Base-by-base conservation (phyloP, 1,140 invertebrate genomes). In the Zaprionus ghesquierei region DNA sequence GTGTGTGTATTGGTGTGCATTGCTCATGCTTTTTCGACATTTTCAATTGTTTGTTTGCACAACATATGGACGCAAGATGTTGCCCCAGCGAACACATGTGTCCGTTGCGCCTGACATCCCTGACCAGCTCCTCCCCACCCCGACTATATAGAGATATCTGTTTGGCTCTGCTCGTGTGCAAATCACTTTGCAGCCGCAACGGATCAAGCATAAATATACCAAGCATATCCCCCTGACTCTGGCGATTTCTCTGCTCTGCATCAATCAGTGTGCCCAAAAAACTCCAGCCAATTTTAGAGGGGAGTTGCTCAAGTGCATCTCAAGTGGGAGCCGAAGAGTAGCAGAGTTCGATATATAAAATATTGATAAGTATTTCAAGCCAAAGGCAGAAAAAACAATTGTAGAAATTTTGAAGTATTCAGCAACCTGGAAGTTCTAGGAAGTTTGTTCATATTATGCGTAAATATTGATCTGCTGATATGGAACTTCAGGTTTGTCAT, bases 21-120 rank as follows among this genome's bases (percentile, higher is more conserved):
- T 27, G 15, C 18, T 62, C 53, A n/a, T 38, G 55, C 13, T 18
- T 20, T 53, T 64, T 44, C 44, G 65, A 66, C 41, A 59, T 66
- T 78, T 70, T 85, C 80, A 77, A 86, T 79, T 81, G 81, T 86
- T 86, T 86, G 82, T 89, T 82, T 86, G 69, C 62, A 63, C 79
- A 86, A 82, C 82, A 86, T 86, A 82, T 86, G 82, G 82, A 69
- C 75, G 72, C 82, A 86, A 86, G 75, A 86, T 86, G 82, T 86
- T 86, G 73, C 79, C 79, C 69, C 60, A 59, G 70, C 71, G 60
- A 69, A 69, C 75, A 77, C 84, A 87, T 87, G 71, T 82, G 79
- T 75, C 41, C 74, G 35, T 15, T 41, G 35, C 35, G 56, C 55
- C 44, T 46, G 23, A 20, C 59, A 49, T 27, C 41, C 56, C 54